Conservation (phyloP, 2,113 vertebrate species). For the Macaca nemestrina region DNA sequence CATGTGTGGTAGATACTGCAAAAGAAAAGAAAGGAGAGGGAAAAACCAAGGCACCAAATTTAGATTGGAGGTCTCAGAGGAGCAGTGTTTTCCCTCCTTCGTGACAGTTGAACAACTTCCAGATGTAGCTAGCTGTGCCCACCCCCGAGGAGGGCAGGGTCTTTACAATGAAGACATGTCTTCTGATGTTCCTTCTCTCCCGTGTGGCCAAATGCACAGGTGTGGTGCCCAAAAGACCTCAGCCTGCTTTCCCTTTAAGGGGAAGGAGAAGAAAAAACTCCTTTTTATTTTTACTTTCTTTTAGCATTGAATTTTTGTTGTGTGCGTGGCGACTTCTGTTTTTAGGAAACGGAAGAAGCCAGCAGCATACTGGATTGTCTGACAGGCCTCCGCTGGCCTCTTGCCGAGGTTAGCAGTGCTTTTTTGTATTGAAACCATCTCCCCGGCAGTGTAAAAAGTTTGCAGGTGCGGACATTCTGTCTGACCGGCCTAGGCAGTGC, state of each 20-base stretch:
- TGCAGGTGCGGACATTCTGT: constrained; percentile 54
- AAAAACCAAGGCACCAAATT: neutral
- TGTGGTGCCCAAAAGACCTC: too few relatives aligned
- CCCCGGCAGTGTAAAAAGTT: constrained; percentile 1
- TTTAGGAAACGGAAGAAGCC: constrained; percentile 49
- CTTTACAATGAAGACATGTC: neutral
- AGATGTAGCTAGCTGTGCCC: neutral
- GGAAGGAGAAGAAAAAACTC: neutral
- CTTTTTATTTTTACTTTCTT: constrained; percentile 19
- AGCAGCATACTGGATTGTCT: constrained; percentile 16
- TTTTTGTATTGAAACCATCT: constrained; percentile 45
- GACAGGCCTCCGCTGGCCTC: neutral
- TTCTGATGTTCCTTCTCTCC: neutral
- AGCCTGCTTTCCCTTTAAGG: neutral
- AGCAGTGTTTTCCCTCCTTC: fast-evolving
- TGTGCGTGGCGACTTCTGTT: constrained; percentile 4
- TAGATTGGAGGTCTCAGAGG: neutral
- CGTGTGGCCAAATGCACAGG: neutral
- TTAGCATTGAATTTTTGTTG: neutral
- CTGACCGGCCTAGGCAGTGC: neutral
- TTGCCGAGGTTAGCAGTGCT: constrained; percentile 44
- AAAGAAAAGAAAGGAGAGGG: neutral
- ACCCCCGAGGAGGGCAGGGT: fast-evolving
- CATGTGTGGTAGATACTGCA: neutral
- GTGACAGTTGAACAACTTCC: neutral